Base-by-base conservation (phyloP, 2,113 vertebrate genomes). In the Nanorana parkeri region DNA sequence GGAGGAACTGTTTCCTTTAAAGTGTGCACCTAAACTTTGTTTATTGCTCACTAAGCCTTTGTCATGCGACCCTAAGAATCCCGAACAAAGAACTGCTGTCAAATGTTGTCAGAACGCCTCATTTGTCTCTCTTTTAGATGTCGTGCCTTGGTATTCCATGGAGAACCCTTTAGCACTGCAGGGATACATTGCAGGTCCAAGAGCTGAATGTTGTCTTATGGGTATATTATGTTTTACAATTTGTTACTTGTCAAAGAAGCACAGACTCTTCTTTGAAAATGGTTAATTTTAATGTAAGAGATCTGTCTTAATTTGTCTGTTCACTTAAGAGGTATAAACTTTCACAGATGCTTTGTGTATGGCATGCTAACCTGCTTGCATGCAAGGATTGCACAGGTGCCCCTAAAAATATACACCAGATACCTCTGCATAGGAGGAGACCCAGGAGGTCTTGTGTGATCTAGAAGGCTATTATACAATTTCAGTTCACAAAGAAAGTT, bases 111-210 rank as follows among this genome's bases (percentile, higher is more conserved):
- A 82, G 51, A 67, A 82, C 71, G 47, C 80, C 80, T 82, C 80
- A 82, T 75, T 75, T 75, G 80, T 82, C 80, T 82, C 80, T 67
- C 80, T 82, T 75, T 66, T 61, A 75, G 58, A 75, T 82, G 71
- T 82, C 80, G 16, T 67, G 52, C 55, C 61, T 58, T 68, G 47
- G 28, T 67, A 75, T 55, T 67, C n/a, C 52, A 36, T 66, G n/a
- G 20, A 67, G 69, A 56, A 56, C 41, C 47, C 58, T 29, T 74
- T 36, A 66, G 56, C 51, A 66, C 32, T 52, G 13, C 21, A 64
- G 47, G 51, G 28, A 65, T 36, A 65, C 69, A 54, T 41, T 64
- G 68, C 68, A 81, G 6, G 69, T 21, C 23, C 19, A 23, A 60
- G 26, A 68, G 24, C 36, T 60, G 54, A 79, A 69, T 68, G 54